Conservation (phyloP, 2,797 vertebrate genomes). For the Moxostoma hubbsi region DNA sequence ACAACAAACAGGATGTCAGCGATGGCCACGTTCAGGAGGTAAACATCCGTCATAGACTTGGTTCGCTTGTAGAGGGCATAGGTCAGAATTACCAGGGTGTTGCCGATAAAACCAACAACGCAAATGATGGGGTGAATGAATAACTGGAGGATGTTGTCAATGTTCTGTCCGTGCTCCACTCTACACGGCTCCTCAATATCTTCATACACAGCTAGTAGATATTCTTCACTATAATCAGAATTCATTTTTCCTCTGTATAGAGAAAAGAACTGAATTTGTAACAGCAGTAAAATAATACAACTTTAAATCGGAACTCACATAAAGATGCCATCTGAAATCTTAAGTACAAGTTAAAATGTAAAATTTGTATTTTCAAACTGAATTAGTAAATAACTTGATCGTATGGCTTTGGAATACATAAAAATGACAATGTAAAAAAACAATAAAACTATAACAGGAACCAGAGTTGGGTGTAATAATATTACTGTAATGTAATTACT, state of each 20-base stretch:
- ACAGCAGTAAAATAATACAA: no score
- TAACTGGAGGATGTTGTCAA: conserved; percentile 55
- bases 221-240: no score
- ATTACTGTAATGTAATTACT: no score
- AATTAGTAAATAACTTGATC: no score
- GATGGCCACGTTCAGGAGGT: conserved; percentile 89
- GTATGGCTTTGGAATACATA: no score
- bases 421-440: no score
- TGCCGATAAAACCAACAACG: conserved; percentile 84
- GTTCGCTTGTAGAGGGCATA: conserved; percentile 85
- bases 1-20: conserved; percentile 88
- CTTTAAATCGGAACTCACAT: background rate
- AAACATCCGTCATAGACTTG: conserved; percentile 91
- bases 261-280: background rate
- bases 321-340: background rate
- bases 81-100: conserved; percentile 86
- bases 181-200: background rate
- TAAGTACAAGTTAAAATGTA: background rate
- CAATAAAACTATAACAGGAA: no score
- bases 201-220: background rate
- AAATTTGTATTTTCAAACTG: background rate
- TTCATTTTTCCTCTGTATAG: conserved; percentile 17
- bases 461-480: no score
- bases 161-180: fast-evolving
- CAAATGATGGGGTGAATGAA: conserved; percentile 82